These are phyloP conservation scores for Goniozus legneri DNA, from an alignment of 1,140 invertebrate genomes.

Conservation along the genomic window DNA sequence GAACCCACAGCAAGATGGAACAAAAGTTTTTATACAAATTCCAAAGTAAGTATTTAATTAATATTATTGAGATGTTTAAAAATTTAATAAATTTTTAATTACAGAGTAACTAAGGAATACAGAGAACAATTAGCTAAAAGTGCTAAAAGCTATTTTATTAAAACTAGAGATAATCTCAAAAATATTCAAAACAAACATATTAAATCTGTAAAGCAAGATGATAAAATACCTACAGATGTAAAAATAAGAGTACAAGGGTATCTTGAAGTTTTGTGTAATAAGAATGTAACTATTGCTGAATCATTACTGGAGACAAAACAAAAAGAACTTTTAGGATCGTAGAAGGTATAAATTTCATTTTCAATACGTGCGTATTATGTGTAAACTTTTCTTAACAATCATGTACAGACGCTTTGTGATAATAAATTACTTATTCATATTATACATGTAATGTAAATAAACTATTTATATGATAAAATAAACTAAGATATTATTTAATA, in stretches of 20 bases:
- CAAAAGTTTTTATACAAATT: slow-evolving; percentile 79
- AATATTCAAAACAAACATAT: slow-evolving; percentile 73
- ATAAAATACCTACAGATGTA: slow-evolving; percentile 65
- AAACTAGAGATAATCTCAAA: slow-evolving; percentile 75
- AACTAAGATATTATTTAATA: not conserved
- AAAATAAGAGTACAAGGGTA: slow-evolving; percentile 64
- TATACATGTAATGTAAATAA: too few relatives aligned
- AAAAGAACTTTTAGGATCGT: slow-evolving; percentile 66
- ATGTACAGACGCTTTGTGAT: too few relatives aligned
- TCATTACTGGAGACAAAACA: slow-evolving; percentile 66
- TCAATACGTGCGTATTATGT: too few relatives aligned
- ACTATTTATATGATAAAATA: not conserved
- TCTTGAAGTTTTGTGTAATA: slow-evolving; percentile 63
- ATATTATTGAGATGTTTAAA: slow-evolving; percentile 2
- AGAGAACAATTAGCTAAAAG: slow-evolving; percentile 82
- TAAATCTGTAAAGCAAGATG: slow-evolving; percentile 67
- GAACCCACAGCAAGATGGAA: slow-evolving; percentile 93
- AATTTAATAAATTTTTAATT: slow-evolving; percentile 14
- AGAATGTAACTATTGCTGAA: slow-evolving; percentile 66
- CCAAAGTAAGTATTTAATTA: slow-evolving; percentile 67
- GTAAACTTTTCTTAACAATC: too few relatives aligned
- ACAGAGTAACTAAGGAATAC: slow-evolving; percentile 85
- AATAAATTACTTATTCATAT: too few relatives aligned
- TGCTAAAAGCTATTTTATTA: slow-evolving; percentile 78
- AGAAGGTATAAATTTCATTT: too few relatives aligned